Evolutionary conservation across 2,113 vertebrate species (phyloP), one percentile per base, ranked within the genome.

Genomic region (Microtus richardsoni): DNA sequence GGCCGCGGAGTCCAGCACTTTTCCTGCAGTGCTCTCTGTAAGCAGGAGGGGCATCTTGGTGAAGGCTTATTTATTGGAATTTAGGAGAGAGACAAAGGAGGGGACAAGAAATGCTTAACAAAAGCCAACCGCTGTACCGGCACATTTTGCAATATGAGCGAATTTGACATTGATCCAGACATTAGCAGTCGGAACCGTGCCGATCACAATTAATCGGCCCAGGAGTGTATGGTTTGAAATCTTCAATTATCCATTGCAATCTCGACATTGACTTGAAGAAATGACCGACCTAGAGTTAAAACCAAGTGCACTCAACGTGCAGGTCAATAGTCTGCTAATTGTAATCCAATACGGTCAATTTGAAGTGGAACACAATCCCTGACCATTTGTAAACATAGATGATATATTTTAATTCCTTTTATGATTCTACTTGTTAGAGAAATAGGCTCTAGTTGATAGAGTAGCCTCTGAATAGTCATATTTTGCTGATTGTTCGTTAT

Each of bases 121-220:
- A 95, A 96, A 86, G 82, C 68, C 85, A 98, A 75, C 13, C 2
- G 0, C 75, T 94, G 49, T 33, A 17, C 52, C 71, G 92, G 89
- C 86, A 89, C 66, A 91, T 94, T 95, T 86, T 92, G 49, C 62
- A 83, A 73, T 64, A 58, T 52, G 73, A 93, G 73, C 22, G 82
- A 89, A 88, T 97, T 96, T 89, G 41, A 88, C 91, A 92, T 97
- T 88, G 97, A 97, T 97, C 68, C 95, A 97, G 82, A 94, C 89
- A 92, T 97, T 95, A 73, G 97, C 91, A 96, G 77, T 36, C 91
- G 47, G 89, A 60, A 86, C 70, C 78, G 4, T 96, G 97, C 97
- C 98, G 96, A 68, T 98, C 95, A 92, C 83, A 87, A 28, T 96
- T 98, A 90, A 98, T 98, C 97, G 97, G 88, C 77, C 68, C 92